phyloP scores from a whole-genome alignment of 2,113 vertebrate genomes.

The Synodontis membranacea region DNA sequence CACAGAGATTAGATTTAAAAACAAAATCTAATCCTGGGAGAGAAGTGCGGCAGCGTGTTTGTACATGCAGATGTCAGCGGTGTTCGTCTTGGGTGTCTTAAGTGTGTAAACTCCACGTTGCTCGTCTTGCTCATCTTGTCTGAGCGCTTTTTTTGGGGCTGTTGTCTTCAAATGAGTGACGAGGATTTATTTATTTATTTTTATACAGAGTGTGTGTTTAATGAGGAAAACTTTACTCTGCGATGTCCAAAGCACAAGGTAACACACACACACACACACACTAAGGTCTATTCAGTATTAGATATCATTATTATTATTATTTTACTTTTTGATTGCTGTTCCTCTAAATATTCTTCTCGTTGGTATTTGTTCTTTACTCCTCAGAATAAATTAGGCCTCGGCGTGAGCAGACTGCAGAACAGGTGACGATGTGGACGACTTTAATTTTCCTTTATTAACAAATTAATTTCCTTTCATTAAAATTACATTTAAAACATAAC shows the following conservation, averaged over 20 bases:
- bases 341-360: background rate
- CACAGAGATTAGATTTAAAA: background rate
- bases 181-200: too few species aligned
- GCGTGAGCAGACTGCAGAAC: constrained; percentile 52
- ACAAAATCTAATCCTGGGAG: background rate
- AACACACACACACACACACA: constrained; percentile 16
- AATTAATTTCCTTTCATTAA: background rate
- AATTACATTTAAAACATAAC: background rate
- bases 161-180: background rate
- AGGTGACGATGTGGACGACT: constrained; percentile 63
- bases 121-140: background rate
- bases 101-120: background rate
- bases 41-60: background rate
- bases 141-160: background rate
- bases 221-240: constrained; percentile 75
- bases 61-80: background rate
- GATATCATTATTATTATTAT: background rate
- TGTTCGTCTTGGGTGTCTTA: background rate
- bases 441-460: background rate
- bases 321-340: background rate
- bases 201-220: constrained; percentile 66
- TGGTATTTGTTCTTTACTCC: background rate
- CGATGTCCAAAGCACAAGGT: constrained; percentile 76
- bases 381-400: constrained; percentile 65
- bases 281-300: background rate